Percentiles rank a stretch among this genome's conserved stretches.
Evolutionary conservation across 2,888 invertebrate genomes (phyloP).

Genomic region (Aspidapion aeneum): DNA sequence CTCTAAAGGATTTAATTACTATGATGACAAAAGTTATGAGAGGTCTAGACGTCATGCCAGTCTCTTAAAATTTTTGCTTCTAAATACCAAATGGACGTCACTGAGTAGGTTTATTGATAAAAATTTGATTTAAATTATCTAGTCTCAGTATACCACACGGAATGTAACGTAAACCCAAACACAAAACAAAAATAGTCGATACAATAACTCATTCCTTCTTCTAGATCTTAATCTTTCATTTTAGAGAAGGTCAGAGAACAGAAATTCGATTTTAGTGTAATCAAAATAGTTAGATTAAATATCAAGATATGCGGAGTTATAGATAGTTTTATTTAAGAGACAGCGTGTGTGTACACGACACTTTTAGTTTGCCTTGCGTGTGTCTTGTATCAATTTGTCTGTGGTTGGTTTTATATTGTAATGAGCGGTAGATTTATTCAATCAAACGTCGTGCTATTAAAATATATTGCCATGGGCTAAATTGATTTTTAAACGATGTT

Average conservation of each 20-base stretch:
- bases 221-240: neutral
- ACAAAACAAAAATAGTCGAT: neutral
- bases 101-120: too few relatives aligned
- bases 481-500: too few relatives aligned
- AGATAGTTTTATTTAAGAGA: neutral
- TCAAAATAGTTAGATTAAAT: slow-evolving; percentile 3
- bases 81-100: too few relatives aligned
- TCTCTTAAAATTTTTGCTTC: too few relatives aligned
- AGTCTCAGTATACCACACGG: neutral
- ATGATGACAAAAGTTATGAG: too few relatives aligned
- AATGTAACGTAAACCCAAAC: too few relatives aligned
- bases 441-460: neutral
- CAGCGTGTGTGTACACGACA: neutral
- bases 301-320: neutral
- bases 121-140: too few relatives aligned
- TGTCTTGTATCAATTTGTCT: neutral
- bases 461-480: neutral
- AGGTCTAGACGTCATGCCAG: too few relatives aligned
- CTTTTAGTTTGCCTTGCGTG: neutral
- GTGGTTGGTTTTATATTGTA: neutral
- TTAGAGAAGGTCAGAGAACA: slow-evolving; percentile 1
- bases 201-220: neutral
- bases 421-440: neutral
- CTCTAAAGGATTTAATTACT: too few relatives aligned
- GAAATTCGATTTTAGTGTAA: slow-evolving; percentile 5